Base-by-base conservation (phyloP, 2,888 invertebrate species). In the Oscheius sp. region DNA sequence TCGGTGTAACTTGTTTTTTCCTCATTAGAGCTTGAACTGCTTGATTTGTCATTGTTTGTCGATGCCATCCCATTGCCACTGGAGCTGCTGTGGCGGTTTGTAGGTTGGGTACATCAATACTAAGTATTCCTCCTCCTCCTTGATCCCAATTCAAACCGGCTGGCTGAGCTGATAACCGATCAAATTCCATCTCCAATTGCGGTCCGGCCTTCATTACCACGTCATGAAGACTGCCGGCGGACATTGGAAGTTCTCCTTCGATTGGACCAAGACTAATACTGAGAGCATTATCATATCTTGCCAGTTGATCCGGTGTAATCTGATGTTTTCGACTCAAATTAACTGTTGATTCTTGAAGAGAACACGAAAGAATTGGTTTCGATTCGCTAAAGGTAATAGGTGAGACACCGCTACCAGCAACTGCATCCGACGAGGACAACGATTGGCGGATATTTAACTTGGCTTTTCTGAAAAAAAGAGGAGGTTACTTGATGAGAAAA, bases 191-290 rank as follows among this genome's bases (percentile, higher is more conserved):
- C 54, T 75, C 77, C 20, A 77, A 45, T 54, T 70, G 78, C 33
- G 82, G 80, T 28, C 80, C 82, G 51, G 82, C 82, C 33, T 80
- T 65, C 70, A 86, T 72, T 91, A 98, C 95, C 92, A 98, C 96
- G 59, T 95, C 96, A 88, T 98, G 97, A 79, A 98, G 89, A 6
- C 94, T 95, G 0, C 96, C 95, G 0, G 97, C 97, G 89, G 97
- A 96, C 88, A 97, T 96, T 2, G 98, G 97, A 85, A 98, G 94
- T 87, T 96, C 95, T 65, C 96, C 92, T 32, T 81, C 78, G 1
- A 80, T 70, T 14, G 75, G 74, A 36, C 80, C 80, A 0, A 80
- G 57, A 8, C 54, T 38, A 45, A 79, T 38, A 9, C 41, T 17
- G 17, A 67, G 41, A 0, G 54, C 41, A 4, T 61, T 62, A 28